Conservation (phyloP, 2,797 vertebrate genomes). For the Coendou prehensilis region DNA sequence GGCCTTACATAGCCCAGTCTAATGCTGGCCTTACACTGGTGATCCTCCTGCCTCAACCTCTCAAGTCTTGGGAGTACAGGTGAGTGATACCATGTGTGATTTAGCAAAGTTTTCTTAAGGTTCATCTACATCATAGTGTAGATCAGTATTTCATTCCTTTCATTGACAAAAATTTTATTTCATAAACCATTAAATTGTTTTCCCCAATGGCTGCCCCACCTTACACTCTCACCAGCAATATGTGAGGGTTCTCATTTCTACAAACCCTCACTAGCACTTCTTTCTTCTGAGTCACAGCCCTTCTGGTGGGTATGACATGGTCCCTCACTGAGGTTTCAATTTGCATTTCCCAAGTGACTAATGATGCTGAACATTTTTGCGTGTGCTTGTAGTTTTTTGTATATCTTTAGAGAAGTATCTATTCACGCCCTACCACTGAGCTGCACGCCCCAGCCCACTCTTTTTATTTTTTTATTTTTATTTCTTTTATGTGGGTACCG, state of each 20-base stretch:
- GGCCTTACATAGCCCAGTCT: not conserved
- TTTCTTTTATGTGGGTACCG: too few species aligned
- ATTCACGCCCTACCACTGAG: not conserved
- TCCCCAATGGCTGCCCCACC: accelerated
- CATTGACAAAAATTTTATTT: not conserved
- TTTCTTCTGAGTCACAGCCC: not conserved
- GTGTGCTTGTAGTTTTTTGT: not conserved
- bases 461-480: too few species aligned
- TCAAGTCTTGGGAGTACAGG: not conserved
- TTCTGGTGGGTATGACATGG: not conserved
- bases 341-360: not conserved
- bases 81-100: too few species aligned
- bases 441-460: too few species aligned
- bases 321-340: accelerated
- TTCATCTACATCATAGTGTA: not conserved
- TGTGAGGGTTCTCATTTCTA: not conserved
- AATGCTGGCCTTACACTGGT: not conserved
- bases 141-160: not conserved
- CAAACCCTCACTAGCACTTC: not conserved
- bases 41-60: not conserved
- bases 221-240: not conserved
- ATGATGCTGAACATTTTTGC: not conserved
- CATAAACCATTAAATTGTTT: not conserved
- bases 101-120: not conserved
- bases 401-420: not conserved